Percentiles rank a stretch among this genome's conserved stretches.
phyloP scores from a whole-genome alignment of 2,113 vertebrate species.

The Redunca redunca region DNA sequence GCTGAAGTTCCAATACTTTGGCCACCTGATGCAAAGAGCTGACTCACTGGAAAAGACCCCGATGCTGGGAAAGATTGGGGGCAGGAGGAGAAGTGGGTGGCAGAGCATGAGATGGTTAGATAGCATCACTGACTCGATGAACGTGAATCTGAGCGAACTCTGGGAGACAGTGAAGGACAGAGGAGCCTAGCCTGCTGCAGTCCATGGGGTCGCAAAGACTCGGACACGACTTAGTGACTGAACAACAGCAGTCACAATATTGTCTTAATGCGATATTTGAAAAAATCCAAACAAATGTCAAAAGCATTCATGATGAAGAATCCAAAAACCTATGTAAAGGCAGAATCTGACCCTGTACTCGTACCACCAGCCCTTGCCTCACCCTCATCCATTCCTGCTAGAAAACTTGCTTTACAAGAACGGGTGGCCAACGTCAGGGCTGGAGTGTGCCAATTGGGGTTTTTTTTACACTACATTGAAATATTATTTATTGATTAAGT shows the following conservation, averaged over 20 bases:
- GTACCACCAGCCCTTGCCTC: fast-evolving
- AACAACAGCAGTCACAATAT: not conserved
- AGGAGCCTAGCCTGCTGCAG: not conserved
- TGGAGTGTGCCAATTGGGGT: not conserved
- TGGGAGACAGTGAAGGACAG: not conserved
- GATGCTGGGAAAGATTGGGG: not conserved
- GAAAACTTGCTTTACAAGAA: not conserved
- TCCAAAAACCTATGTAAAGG: not conserved
- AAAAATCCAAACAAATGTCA: not conserved
- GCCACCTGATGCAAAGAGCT: not conserved
- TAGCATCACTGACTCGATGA: not conserved
- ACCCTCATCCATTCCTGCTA: not conserved
- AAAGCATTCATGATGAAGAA: not conserved
- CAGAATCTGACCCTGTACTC: not conserved
- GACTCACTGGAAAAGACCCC: not conserved
- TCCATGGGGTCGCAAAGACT: not conserved
- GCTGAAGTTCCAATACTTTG: not conserved
- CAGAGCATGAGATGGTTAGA: not conserved
- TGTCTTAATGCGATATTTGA: not conserved
- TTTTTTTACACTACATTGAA: not conserved
- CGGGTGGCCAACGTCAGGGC: not conserved
- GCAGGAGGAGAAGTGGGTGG: not conserved
- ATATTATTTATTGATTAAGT: not conserved
- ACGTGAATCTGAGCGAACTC: not conserved
- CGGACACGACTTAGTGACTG: not conserved